Evolutionary conservation across 2,888 invertebrate species (phyloP), one percentile per base, ranked within the genome.

Genomic region (Gasteruption jaculator): DNA sequence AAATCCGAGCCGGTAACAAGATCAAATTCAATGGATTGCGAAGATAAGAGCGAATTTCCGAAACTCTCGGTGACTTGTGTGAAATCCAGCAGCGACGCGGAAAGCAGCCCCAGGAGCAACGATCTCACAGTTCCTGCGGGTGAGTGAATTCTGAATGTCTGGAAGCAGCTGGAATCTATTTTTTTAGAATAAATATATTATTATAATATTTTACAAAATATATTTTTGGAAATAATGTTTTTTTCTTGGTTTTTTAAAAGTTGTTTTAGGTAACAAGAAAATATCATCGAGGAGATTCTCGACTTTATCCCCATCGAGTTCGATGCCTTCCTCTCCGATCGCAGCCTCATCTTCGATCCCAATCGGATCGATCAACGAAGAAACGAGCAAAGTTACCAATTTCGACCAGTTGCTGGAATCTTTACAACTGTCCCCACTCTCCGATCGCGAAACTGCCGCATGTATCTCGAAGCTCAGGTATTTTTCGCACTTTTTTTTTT

Each of bases 21-120:
- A 11, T 61, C 65, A 3, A 67, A 63, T 41, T 68, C 68, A 1
- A 53, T 62, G 10, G 65, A 68, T 31, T 65, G 60, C 34, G 66
- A 66, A 5, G n/a, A n/a, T n/a, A n/a, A n/a, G n/a, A 63, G 60
- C 21, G 58, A 63, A 37, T 40, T 63, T 34, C 32, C 52, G 11
- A 54, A 55, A n/a, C 35, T 48, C 22, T 26, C 46, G 24, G 27
- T 36, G 27, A 35, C 25, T 39, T 48, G 46, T 35, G n/a, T n/a
- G n/a, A n/a, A n/a, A n/a, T n/a, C n/a, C n/a, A n/a, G n/a, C n/a
- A n/a, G n/a, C n/a, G n/a, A n/a, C n/a, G n/a, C n/a, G n/a, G n/a
- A n/a, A n/a, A n/a, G n/a, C n/a, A n/a, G n/a, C n/a, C n/a, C n/a
- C n/a, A n/a, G n/a, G n/a, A 49, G 54, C 19, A 50, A 61, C 2